Base-by-base conservation (phyloP, 2,797 vertebrate species). In the Labeo calbasu region DNA sequence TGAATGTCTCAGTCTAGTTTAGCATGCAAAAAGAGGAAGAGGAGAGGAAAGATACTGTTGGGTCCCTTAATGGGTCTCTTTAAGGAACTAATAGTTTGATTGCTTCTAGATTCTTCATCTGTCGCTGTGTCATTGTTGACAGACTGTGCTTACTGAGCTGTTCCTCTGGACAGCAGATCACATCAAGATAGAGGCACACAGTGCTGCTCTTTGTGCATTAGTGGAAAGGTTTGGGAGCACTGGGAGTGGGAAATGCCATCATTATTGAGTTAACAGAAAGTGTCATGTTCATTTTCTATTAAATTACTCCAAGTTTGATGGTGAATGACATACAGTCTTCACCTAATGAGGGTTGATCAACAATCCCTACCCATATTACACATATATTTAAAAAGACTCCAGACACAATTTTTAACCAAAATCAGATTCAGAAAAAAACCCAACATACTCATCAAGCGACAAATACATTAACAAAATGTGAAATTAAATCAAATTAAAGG, bases 41-140 rank as follows among this genome's bases (percentile, higher is more conserved):
- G 89, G 89, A 94, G 90, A 94, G 92, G 91, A 88, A 92, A 77
- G 43, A 84, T 91, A 87, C 92, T 93, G 92, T 93, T 93, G 81
- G 61, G 14, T 65, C 25, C 7, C 61, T 88, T 81, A 90, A 89
- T 86, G 12, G 88, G 82, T 76, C 81, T 77, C 77, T 91, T 84
- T 81, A 85, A 73, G 61, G 87, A 75, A 59, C 77, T 57, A 86
- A 89, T 72, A 90, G 87, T 87, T 87, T 89, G 82, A 88, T 79
- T 77, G 79, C 88, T 87, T 79, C 59, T 89, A 77, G 89, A 89
- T 87, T 82, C 78, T 77, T 72, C 77, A 77, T 86, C 86, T 66
- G 36, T 79, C 55, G n/a, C n/a, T 11, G 21, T 11, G 48, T 68
- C 61, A 77, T 77, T 85, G 81, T 81, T 78, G 69, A 82, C 71